Evolutionary conservation across 2,888 invertebrate genomes (phyloP).

Genomic region (Platypus cylindrus): DNA sequence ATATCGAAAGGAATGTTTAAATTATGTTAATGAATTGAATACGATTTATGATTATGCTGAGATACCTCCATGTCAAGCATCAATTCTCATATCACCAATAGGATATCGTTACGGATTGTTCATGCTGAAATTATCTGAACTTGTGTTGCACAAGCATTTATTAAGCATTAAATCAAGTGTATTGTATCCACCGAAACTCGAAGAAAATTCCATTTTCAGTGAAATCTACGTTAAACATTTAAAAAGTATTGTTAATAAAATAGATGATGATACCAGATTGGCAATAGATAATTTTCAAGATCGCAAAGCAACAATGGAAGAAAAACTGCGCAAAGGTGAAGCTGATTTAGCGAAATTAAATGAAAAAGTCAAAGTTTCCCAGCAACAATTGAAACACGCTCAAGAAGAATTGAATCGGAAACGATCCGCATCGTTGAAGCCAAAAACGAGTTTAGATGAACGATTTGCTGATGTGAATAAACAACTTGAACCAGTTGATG

Average conservation of each 20-base stretch:
- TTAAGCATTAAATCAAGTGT: constrained; percentile 14
- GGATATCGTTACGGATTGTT: constrained; percentile 28
- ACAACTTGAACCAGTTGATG: constrained; percentile 15
- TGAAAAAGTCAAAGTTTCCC: constrained; percentile 14
- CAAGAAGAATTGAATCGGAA: constrained; percentile 15
- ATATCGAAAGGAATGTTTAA: constrained; percentile 27
- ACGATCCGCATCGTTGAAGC: constrained; percentile 14
- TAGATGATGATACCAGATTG: constrained; percentile 17
- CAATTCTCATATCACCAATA: constrained; percentile 31
- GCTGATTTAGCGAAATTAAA: constrained; percentile 16
- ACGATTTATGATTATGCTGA: constrained; percentile 24
- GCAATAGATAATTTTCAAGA: constrained; percentile 17
- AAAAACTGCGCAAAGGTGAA: constrained; percentile 17
- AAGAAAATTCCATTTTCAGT: constrained; percentile 10
- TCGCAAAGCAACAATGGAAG: constrained; percentile 12
- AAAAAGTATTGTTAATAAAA: constrained; percentile 14
- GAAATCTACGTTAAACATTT: no score
- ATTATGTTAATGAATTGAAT: constrained; percentile 27
- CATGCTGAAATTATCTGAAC: constrained; percentile 29
- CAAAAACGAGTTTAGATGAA: constrained; percentile 14
- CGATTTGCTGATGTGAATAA: constrained; percentile 17
- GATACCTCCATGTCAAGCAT: constrained; percentile 27
- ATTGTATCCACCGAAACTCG: constrained; percentile 13
- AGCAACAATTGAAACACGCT: constrained; percentile 8
- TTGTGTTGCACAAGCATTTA: constrained; percentile 26